These are phyloP conservation scores for Bovichtus variegatus DNA, from an alignment of 2,797 vertebrate genomes.

Conservation along the genomic window DNA sequence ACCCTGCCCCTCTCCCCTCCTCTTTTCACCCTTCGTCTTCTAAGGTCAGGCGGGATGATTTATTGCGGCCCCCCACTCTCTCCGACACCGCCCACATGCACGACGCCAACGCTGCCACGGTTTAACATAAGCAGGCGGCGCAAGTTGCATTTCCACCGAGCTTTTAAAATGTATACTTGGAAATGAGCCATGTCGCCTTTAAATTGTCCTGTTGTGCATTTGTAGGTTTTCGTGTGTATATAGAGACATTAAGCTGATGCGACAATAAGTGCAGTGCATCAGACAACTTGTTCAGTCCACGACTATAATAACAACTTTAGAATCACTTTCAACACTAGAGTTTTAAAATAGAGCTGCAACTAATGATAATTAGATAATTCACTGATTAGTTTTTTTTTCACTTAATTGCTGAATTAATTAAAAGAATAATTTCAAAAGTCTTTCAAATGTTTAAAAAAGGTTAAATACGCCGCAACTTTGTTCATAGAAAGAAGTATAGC, in stretches of 20 bases:
- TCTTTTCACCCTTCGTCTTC: conserved; percentile 59
- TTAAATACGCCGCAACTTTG: background rate
- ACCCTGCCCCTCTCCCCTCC: conserved; percentile 28
- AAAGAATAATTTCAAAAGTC: background rate
- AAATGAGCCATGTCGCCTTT: background rate
- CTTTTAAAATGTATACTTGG: background rate
- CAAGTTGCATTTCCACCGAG: background rate
- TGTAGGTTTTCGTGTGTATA: background rate
- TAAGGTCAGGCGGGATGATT: conserved; percentile 72
- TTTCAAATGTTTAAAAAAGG: background rate
- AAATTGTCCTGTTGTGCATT: background rate
- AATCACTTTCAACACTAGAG: background rate
- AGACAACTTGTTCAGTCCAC: background rate
- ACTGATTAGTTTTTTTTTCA: too few species aligned
- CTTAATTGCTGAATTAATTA: too few species aligned
- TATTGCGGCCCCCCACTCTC: conserved; percentile 52
- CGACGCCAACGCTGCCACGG: conserved; percentile 6
- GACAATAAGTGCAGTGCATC: background rate
- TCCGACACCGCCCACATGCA: conserved; percentile 50
- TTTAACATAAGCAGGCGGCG: conserved; percentile 10
- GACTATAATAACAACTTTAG: background rate
- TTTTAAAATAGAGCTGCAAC: background rate
- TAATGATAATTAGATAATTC: background rate
- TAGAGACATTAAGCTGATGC: background rate
- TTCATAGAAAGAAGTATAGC: background rate